Evolutionary conservation across 2,888 invertebrate genomes (phyloP).

Genomic region (Artemia sinica): DNA sequence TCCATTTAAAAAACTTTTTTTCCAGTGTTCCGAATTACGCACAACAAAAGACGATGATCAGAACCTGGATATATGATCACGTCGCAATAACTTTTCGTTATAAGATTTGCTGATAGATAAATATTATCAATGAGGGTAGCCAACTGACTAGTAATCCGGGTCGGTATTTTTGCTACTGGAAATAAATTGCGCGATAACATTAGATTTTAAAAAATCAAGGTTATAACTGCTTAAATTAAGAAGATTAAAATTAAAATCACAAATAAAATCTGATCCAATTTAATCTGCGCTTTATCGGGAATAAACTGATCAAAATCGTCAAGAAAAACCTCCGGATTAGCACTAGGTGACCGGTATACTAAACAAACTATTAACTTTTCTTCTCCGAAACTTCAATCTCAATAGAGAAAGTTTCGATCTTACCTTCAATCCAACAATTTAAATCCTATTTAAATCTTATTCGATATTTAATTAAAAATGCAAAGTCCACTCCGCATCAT

Average conservation of each 20-base stretch:
- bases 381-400: too few relatives aligned
- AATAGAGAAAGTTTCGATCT: too few relatives aligned
- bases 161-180: constrained; percentile 2
- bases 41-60: constrained; percentile 6
- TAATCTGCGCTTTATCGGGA: background rate
- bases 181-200: constrained; percentile 1
- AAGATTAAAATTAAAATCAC: constrained; percentile 3
- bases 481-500: too few relatives aligned
- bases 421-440: too few relatives aligned
- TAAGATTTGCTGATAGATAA: constrained; percentile 3
- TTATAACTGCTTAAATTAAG: constrained; percentile 10
- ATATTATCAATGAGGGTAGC: constrained; percentile 6
- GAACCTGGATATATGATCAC: background rate
- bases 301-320: background rate
- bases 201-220: background rate
- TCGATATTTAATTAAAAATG: too few relatives aligned
- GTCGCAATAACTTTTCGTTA: background rate
- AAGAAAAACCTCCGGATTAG: background rate
- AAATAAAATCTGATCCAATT: background rate
- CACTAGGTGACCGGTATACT: background rate
- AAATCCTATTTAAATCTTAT: too few relatives aligned
- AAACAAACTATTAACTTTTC: background rate
- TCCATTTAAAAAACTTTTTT: background rate
- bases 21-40: constrained; percentile 3
- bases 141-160: background rate